Evolutionary conservation across 2,888 invertebrate genomes (phyloP), one percentile per base, ranked within the genome.

Genomic region (Xestia sexstrigata): DNA sequence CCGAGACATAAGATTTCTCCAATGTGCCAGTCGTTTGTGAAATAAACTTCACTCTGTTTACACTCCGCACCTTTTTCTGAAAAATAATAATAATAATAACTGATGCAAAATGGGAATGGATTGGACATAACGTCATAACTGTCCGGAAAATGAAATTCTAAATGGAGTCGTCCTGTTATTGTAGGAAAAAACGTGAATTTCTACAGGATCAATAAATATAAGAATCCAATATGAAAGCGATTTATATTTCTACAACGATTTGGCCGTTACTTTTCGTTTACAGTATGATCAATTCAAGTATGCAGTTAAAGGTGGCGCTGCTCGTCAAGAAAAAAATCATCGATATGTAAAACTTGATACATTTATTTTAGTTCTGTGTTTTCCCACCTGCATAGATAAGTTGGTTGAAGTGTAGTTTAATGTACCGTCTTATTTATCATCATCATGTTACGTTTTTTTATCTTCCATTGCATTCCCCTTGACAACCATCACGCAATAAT

Each of bases 81-180:
- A n/a, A n/a, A n/a, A 74, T 69, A 58, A 81, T 74, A 30, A 63
- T 23, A n/a, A 39, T 13, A 78, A 78, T 71, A 58, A 26, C 39
- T 26, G 35, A 58, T 69, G 42, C 35, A 74, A 55, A 70, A 20
- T 66, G 35, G 20, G 23, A 17, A n/a, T 52, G 42, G 26, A 75
- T 20, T 75, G 65, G n/a, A 73, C 23, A 23, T 35, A 74, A 45
- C 23, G 26, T 60, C 26, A 30, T 65, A 74, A 65, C 52, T 52
- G 35, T 35, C 23, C 49, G 49, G 35, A 35, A 66, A 70, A 69
- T 75, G 1, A 52, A 66, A 45, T 69, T 45, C 39, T 52, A 23
- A 60, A 79, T 49, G 9, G 17, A 30, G 17, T 70, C n/a, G 42
- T 52, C 20, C 23, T 66, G 42, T 55, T 20, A 39, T 26, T 30